phyloP scores from a whole-genome alignment of 2,888 invertebrate genomes.

The Sinelater perroti region DNA sequence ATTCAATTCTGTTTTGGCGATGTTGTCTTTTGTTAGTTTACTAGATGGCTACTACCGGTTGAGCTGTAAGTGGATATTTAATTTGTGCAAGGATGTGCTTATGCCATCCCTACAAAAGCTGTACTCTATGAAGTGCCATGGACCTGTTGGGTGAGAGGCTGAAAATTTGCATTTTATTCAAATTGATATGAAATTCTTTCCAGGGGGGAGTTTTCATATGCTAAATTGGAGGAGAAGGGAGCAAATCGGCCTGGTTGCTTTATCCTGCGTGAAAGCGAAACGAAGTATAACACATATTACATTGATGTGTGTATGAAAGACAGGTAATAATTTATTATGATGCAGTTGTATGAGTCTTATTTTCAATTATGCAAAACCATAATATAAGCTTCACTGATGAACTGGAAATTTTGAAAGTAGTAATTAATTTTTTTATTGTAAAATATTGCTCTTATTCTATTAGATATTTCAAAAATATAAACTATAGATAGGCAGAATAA shows the following conservation, averaged over 20 bases:
- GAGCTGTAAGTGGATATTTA: slow-evolving; percentile 89
- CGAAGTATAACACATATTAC: slow-evolving; percentile 80
- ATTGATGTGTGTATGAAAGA: slow-evolving; percentile 83
- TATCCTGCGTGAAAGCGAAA: slow-evolving; percentile 83
- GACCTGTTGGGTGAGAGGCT: slow-evolving; percentile 79
- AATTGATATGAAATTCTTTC: neutral
- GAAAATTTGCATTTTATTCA: slow-evolving; percentile 32
- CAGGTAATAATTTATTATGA: too few species aligned
- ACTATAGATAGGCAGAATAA: too few species aligned
- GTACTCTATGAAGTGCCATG: slow-evolving; percentile 82
- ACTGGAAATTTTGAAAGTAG: too few species aligned
- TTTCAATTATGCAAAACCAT: too few species aligned
- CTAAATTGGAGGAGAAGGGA: slow-evolving; percentile 82
- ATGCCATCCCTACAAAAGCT: slow-evolving; percentile 82
- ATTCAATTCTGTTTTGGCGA: slow-evolving; percentile 70
- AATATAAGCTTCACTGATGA: too few species aligned
- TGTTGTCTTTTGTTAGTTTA: slow-evolving; percentile 82
- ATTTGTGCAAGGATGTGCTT: slow-evolving; percentile 82
- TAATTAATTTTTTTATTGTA: too few species aligned
- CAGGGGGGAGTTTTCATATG: slow-evolving; percentile 85
- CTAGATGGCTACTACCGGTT: slow-evolving; percentile 89
- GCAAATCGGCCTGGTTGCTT: slow-evolving; percentile 80
- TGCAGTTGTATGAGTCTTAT: too few species aligned
- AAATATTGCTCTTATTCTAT: too few species aligned
- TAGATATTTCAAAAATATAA: too few species aligned